Evolutionary conservation across 2,888 invertebrate species (phyloP), one percentile per base, ranked within the genome.

Genomic region (Morpho deidamia): DNA sequence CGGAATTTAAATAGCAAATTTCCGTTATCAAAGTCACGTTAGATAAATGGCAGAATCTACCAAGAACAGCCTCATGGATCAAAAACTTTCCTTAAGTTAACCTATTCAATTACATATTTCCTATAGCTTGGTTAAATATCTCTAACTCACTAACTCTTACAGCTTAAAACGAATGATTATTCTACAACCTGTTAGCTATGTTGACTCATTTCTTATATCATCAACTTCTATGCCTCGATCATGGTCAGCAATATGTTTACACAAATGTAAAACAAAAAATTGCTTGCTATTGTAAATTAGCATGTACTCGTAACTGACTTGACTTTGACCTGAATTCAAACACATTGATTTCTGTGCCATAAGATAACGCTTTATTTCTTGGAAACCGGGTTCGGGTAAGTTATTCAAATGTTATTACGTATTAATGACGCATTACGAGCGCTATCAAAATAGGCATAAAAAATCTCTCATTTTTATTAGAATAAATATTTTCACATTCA

Each of bases 141-240:
- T 67, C 78, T 71, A 66, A 69, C 72, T 80, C 81, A 76, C 84
- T 78, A 83, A 74, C 69, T 69, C 66, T 69, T 71, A 35, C 71
- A 51, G 71, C 70, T 11, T 43, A 69, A 71, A 62, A 69, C 61
- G 56, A 72, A 69, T 77, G 72, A 77, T 77, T 53, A 45, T 49
- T 48, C 37, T 46, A 40, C 50, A 39, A 41, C 33, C 46, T 51
- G 42, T 42, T 50, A 34, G 34, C 14, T 7, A 7, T 52, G 46
- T 34, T 38, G 53, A 44, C 11, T 48, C 44, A 57, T 40, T 50
- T 39, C 37, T 53, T 53, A 51, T 51, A 54, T 54, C 57, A 54
- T 48, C 34, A 23, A 44, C 41, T 54, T 51, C 35, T 46, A 44
- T 46, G 46, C 46, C 23, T 48, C 42, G 37, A 53, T 51, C 56